phyloP scores from a whole-genome alignment of 2,888 invertebrate genomes.

The Epicampocera succincta region DNA sequence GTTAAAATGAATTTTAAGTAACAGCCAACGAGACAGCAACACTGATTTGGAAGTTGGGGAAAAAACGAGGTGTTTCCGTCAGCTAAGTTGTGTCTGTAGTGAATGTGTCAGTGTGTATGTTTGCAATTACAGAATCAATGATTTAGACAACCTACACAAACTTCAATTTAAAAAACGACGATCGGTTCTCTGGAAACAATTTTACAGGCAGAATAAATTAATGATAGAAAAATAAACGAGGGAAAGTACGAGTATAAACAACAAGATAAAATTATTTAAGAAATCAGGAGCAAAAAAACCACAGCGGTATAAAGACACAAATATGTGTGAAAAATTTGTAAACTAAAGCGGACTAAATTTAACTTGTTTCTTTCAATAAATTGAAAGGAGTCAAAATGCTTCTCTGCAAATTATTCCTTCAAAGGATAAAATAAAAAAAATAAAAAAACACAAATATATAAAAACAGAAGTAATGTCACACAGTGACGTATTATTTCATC shows the following conservation, averaged over 20 bases:
- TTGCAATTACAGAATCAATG: not conserved
- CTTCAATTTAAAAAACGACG: constrained; percentile 40
- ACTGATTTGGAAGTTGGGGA: constrained; percentile 37
- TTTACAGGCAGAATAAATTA: constrained; percentile 25
- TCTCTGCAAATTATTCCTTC: too few species aligned
- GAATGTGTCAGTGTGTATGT: not conserved
- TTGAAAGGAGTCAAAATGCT: too few species aligned
- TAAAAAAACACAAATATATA: too few species aligned
- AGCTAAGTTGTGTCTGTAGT: constrained; percentile 46
- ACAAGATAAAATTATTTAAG: not conserved
- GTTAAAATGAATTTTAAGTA: constrained; percentile 35
- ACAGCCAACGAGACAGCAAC: constrained; percentile 22
- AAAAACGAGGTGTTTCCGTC: constrained; percentile 69
- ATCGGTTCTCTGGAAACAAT: constrained; percentile 23
- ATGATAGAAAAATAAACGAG: constrained; percentile 9
- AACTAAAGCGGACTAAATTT: too few species aligned
- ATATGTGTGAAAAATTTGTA: not conserved
- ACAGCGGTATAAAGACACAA: not conserved
- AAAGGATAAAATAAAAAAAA: too few species aligned
- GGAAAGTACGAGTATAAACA: constrained; percentile 18
- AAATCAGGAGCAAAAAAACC: not conserved
- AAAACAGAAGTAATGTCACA: too few species aligned
- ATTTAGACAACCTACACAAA: constrained; percentile 62
- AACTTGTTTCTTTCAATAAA: too few species aligned
- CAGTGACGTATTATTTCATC: too few species aligned